Conservation (phyloP, 64 coral and sea anemone species). For the Orbicella faveolata region DNA sequence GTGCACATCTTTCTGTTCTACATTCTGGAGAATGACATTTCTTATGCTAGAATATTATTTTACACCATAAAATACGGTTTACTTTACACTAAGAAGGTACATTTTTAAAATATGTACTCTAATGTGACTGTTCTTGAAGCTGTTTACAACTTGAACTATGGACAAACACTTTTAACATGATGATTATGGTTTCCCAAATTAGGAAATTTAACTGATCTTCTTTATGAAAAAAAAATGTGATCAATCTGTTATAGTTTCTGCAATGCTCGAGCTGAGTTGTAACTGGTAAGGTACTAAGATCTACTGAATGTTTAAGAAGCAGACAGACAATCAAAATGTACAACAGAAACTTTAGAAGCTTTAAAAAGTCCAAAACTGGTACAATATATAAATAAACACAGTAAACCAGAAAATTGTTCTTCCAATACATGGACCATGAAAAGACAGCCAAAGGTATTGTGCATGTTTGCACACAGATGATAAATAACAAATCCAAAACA, state of each 20-base stretch:
- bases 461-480: no score
- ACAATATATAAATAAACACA: no score
- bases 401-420: no score
- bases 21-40: not conserved
- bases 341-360: not conserved
- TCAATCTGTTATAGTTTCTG: conserved; percentile 17
- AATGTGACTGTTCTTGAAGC: not conserved
- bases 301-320: not conserved
- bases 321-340: not conserved
- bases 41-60: not conserved
- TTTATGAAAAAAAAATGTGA: not conserved
- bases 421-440: no score
- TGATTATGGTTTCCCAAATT: conserved; percentile 1
- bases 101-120: not conserved
- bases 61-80: not conserved
- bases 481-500: no score
- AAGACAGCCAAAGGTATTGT: no score
- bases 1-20: no score
- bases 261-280: not conserved
- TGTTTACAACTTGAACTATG: not conserved
- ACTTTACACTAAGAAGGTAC: not conserved
- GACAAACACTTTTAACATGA: not conserved
- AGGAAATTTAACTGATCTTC: not conserved
- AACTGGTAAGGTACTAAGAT: not conserved
- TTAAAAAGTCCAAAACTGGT: no score